Base-by-base conservation (phyloP, 2,888 invertebrate species). In the Odontothrips loti region DNA sequence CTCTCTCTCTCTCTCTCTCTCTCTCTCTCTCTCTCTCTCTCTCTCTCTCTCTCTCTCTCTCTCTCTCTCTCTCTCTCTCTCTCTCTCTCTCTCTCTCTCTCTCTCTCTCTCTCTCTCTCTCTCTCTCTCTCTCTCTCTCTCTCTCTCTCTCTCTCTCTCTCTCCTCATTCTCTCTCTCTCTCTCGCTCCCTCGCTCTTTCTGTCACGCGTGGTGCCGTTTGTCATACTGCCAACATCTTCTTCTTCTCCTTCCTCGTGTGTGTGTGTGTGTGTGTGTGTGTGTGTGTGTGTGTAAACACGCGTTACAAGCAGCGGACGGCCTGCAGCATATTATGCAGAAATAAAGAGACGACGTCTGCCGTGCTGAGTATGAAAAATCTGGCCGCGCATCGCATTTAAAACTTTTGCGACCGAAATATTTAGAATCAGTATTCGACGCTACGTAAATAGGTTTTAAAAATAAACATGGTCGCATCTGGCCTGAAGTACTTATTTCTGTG, bases 71-170 rank as follows among this genome's bases (percentile, higher is more conserved):
- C 47, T 29, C 78, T 47, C 63, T 29, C 29, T 81, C 81, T 43
- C 75, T 79, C 68, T 15, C 80, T 79, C 80, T 79, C 51, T 48
- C 79, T 79, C 80, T 79, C 58, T 29, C 82, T 51, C 80, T 20
- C 78, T 63, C 79, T 80, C 80, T 78, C 47, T 63, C 82, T 82
- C 47, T 17, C 79, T 79, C 80, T 80, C 51, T 47, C 78, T 63
- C 79, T 51, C 11, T 20, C 43, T 58, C 79, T 43, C 63, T 29
- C 63, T 34, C 48, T 78, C 80, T 34, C 48, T n/a, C 75, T 80
- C 63, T 75, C 4, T 80, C 80, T 47, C 78, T 48, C 58, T 80
- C 75, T 80, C 78, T 47, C 29, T 80, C 48, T 75, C 47, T 80
- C 29, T 81, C 79, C n/a, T 48, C 15, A 9, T 15, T 48, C 48